These are phyloP conservation scores for Anarrhichthys ocellatus DNA, from an alignment of 2,113 vertebrate species.

Conservation along the genomic window DNA sequence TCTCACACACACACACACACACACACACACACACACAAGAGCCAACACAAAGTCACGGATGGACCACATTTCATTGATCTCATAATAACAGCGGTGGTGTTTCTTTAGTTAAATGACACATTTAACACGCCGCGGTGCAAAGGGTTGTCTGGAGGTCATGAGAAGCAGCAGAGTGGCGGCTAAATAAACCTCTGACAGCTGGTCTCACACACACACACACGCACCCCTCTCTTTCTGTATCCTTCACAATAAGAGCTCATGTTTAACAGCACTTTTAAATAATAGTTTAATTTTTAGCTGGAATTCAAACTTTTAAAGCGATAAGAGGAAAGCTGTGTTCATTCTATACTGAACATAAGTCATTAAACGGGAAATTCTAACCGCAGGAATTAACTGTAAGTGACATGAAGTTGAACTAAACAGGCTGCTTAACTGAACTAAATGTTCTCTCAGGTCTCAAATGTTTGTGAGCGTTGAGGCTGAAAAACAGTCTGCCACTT, in stretches of 20 bases:
- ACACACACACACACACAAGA: neutral
- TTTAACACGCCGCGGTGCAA: neutral
- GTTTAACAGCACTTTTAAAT: neutral
- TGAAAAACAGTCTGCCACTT: too few species aligned
- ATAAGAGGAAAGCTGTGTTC: too few species aligned
- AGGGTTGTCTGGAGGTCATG: slow-evolving; percentile 55
- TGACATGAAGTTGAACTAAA: neutral
- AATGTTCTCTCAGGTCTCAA: too few species aligned
- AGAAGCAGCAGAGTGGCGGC: slow-evolving; percentile 37
- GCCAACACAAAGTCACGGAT: neutral
- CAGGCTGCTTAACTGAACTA: neutral
- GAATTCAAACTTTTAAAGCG: neutral
- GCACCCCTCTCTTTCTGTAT: neutral
- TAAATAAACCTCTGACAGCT: slow-evolving; percentile 61
- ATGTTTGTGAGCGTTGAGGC: too few species aligned
- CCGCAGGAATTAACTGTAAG: neutral
- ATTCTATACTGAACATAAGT: neutral
- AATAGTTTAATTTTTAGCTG: neutral
- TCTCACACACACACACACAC: neutral
- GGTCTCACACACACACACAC: neutral
- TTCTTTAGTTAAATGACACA: neutral
- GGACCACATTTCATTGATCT: neutral
- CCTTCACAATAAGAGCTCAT: neutral
- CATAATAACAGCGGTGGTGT: neutral
- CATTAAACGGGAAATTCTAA: too few species aligned